Percentiles rank a stretch among this genome's conserved stretches.
Conservation (phyloP, 2,888 invertebrate species). For the Anodontia alba region DNA sequence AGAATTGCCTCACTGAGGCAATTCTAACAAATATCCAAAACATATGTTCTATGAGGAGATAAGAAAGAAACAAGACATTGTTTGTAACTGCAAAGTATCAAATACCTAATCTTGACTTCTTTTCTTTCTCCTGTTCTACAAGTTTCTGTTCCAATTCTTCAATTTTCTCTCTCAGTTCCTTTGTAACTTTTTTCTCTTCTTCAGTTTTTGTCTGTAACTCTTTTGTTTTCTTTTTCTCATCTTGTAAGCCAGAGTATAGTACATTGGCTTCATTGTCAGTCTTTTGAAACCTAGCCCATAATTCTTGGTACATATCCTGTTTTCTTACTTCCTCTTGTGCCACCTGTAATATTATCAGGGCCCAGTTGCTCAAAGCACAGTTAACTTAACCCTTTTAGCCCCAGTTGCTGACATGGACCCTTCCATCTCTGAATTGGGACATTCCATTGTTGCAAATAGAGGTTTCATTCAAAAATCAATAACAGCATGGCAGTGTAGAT, state of each 20-base stretch:
- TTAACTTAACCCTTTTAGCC: too few relatives aligned
- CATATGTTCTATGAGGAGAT: too few relatives aligned
- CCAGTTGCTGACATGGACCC: neutral
- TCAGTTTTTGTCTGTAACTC: constrained; percentile 13
- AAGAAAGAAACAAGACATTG: too few relatives aligned
- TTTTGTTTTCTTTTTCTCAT: constrained; percentile 22
- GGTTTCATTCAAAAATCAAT: too few relatives aligned
- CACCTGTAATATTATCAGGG: constrained; percentile 11
- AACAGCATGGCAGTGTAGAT: too few relatives aligned
- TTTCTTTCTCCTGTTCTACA: too few relatives aligned
- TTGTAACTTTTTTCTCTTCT: neutral
- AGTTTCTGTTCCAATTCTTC: constrained; percentile 16
- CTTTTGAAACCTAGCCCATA: constrained; percentile 10
- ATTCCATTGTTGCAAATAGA: too few relatives aligned
- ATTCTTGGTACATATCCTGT: constrained; percentile 26
- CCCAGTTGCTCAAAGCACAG: too few relatives aligned
- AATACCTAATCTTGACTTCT: neutral
- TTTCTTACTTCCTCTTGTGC: constrained; percentile 25
- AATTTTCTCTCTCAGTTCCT: neutral
- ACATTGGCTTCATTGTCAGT: constrained; percentile 35
- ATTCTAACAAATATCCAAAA: too few relatives aligned
- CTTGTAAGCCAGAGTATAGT: constrained; percentile 24
- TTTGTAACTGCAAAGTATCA: neutral
- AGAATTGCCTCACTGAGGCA: too few relatives aligned
- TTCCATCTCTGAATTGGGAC: too few relatives aligned